Percentiles rank a stretch among this genome's conserved stretches.
These are phyloP conservation scores for Xestia sexstrigata DNA, from an alignment of 2,888 invertebrate genomes.

Conservation along the genomic window DNA sequence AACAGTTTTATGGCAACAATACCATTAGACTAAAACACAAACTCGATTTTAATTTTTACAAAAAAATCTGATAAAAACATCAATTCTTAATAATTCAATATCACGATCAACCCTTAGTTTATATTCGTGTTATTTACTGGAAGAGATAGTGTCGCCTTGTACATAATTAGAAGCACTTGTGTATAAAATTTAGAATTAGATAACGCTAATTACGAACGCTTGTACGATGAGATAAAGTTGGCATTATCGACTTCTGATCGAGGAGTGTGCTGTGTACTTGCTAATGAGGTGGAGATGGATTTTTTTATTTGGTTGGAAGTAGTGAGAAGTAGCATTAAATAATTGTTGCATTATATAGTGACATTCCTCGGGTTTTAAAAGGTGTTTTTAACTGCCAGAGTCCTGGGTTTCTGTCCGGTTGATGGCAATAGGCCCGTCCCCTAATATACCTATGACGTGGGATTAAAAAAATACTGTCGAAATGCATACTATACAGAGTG, in stretches of 20 bases:
- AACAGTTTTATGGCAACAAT: not conserved
- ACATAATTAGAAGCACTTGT: slow-evolving; percentile 39
- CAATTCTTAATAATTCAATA: slow-evolving; percentile 15
- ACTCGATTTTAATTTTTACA: not conserved
- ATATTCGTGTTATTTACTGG: slow-evolving; percentile 39
- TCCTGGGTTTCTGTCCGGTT: not conserved
- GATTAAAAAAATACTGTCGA: not conserved
- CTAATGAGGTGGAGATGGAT: slow-evolving; percentile 27
- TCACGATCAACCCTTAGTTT: slow-evolving; percentile 4
- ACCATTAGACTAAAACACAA: not conserved
- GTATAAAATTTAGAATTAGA: slow-evolving; percentile 40
- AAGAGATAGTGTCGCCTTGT: slow-evolving; percentile 44
- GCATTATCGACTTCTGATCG: slow-evolving; percentile 27
- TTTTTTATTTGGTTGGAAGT: not conserved
- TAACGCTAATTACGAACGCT: slow-evolving; percentile 52
- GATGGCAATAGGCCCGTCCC: too few species aligned
- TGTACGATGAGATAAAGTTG: slow-evolving; percentile 37
- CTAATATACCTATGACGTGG: not conserved
- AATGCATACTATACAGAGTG: not conserved
- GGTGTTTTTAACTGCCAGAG: not conserved
- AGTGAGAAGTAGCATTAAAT: not conserved
- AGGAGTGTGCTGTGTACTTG: not conserved
- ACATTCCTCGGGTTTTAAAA: not conserved
- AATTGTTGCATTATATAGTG: not conserved
- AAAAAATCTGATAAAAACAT: not conserved